These are phyloP conservation scores for Noctua comes DNA, from an alignment of 2,888 invertebrate species.

Conservation along the genomic window DNA sequence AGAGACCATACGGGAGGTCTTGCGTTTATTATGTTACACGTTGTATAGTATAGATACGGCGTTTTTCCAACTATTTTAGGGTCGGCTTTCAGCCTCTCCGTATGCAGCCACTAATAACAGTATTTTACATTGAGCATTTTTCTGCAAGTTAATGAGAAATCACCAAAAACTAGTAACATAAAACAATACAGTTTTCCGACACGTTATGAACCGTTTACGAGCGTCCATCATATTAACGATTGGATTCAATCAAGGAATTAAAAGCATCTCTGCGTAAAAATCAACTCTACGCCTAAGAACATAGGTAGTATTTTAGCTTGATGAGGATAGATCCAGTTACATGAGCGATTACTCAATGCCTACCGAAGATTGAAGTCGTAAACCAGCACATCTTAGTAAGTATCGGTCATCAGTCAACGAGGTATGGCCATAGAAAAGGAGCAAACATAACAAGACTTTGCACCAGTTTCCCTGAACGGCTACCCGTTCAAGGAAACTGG, in stretches of 20 bases:
- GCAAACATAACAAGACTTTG: background rate
- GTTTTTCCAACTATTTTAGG: too few species aligned
- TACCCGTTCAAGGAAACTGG: too few species aligned
- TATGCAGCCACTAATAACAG: too few species aligned
- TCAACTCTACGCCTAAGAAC: constrained; percentile 31
- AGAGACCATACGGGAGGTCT: too few species aligned
- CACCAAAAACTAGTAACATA: constrained; percentile 28
- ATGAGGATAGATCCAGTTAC: constrained; percentile 49
- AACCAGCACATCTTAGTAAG: constrained; percentile 80
- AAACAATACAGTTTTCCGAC: constrained; percentile 45
- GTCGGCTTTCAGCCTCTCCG: too few species aligned
- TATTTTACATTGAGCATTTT: too few species aligned
- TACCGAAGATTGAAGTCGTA: constrained; percentile 79
- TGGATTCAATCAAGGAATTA: constrained; percentile 73
- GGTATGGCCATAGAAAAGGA: constrained; percentile 62
- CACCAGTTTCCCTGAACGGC: background rate
- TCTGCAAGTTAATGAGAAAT: background rate
- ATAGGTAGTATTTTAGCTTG: constrained; percentile 62
- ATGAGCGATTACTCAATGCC: constrained; percentile 74
- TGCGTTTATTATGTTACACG: too few species aligned
- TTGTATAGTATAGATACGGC: too few species aligned
- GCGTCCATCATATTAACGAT: constrained; percentile 57
- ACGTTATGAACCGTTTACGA: constrained; percentile 57
- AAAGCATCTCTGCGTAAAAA: constrained; percentile 39
- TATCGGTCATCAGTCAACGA: constrained; percentile 73